Conservation (phyloP, 2,797 vertebrate species). For the Lerista edwardsae region DNA sequence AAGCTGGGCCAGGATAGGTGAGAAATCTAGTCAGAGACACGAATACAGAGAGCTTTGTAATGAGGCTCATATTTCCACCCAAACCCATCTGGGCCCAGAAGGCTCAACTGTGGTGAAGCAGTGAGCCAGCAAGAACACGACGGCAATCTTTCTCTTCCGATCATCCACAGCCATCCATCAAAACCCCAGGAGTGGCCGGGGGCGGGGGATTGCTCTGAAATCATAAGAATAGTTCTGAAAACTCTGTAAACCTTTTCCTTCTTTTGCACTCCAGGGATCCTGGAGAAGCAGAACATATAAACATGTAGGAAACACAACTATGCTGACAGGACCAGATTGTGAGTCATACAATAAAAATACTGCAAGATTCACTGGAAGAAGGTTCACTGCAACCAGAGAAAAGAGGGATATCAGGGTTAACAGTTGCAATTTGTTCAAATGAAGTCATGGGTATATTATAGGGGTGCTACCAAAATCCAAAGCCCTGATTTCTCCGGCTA, state of each 20-base stretch:
- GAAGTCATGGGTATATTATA: background rate
- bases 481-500: too few species aligned
- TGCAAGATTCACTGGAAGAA: background rate
- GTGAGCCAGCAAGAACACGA: too few species aligned
- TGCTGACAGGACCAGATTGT: background rate
- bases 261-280: background rate
- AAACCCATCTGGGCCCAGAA: too few species aligned
- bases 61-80: too few species aligned
- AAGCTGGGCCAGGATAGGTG: too few species aligned
- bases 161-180: background rate
- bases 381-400: background rate
- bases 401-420: too few species aligned
- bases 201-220: background rate
- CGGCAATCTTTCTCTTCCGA: background rate
- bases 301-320: background rate
- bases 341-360: slow-evolving; percentile 1
- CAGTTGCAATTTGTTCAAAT: background rate
- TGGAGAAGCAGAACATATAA: background rate
- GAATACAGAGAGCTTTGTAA: too few species aligned
- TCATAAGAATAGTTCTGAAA: background rate
- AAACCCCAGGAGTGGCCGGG: background rate
- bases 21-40: too few species aligned
- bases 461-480: too few species aligned
- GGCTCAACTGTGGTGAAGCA: too few species aligned
- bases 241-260: background rate